phyloP scores from a whole-genome alignment of 2,113 vertebrate species.

The Oenanthe oenanthe region DNA sequence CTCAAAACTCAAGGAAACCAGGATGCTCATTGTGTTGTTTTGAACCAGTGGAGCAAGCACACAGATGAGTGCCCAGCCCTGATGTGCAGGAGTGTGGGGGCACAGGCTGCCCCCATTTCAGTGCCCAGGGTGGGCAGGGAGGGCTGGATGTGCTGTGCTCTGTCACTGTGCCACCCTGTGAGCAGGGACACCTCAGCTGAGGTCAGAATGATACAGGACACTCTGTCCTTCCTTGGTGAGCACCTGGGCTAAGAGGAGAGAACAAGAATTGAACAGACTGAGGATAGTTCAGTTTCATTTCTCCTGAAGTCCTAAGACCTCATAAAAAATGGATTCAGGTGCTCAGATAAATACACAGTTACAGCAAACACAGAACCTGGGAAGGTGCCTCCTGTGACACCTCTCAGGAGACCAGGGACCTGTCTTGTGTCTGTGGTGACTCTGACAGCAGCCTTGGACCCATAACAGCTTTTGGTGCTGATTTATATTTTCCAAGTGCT shows the following conservation, averaged over 20 bases:
- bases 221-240: background rate
- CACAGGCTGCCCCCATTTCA: rapidly evolving
- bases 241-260: background rate
- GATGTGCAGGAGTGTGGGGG: background rate
- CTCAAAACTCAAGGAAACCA: background rate
- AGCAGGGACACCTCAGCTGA: background rate
- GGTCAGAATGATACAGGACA: background rate
- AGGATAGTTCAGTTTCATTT: background rate
- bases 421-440: background rate
- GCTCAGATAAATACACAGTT: background rate
- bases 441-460: background rate
- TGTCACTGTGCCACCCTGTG: background rate
- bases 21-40: rapidly evolving
- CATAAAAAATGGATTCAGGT: background rate
- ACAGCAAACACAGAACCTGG: background rate
- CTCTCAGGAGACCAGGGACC: background rate
- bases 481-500: background rate
- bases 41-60: background rate
- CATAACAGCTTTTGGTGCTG: background rate
- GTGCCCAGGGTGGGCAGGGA: background rate
- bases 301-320: background rate
- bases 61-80: background rate
- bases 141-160: background rate
- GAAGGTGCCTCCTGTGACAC: background rate
- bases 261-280: background rate